Evolutionary conservation across 2,888 invertebrate species (phyloP).

Genomic region (Ectemnius cavifrons): DNA sequence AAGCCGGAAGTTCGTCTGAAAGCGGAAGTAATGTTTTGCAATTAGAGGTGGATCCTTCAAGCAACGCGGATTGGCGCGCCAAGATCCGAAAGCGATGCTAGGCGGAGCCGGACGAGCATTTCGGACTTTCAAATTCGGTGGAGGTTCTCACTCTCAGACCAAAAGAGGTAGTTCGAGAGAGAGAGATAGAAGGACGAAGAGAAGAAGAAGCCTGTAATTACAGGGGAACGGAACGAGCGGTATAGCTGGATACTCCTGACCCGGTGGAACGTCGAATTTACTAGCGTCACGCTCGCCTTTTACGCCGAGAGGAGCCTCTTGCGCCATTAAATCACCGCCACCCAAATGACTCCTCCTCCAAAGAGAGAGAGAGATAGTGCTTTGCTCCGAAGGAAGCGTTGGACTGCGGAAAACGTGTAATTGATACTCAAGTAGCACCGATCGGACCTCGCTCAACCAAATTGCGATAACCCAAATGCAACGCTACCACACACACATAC

Average conservation of each 20-base stretch:
- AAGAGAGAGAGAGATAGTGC: neutral
- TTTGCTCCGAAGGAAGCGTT: neutral
- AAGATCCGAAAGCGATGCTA: slow-evolving; percentile 5
- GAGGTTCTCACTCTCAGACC: slow-evolving; percentile 17
- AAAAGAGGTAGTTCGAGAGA: neutral
- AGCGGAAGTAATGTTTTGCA: slow-evolving; percentile 31
- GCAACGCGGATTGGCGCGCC: neutral
- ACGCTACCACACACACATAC: no score
- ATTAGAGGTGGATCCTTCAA: slow-evolving; percentile 11
- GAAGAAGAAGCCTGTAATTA: slow-evolving; percentile 32
- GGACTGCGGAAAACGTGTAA: neutral
- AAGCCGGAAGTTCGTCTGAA: neutral
- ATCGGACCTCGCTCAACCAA: neutral
- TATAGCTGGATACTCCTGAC: slow-evolving; percentile 8
- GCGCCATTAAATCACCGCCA: slow-evolving; percentile 7
- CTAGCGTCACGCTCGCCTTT: slow-evolving; percentile 4
- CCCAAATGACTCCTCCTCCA: neutral
- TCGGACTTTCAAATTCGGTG: slow-evolving; percentile 43
- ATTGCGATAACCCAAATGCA: neutral
- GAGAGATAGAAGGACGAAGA: neutral
- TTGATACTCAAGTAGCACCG: slow-evolving; percentile 1
- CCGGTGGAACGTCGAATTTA: slow-evolving; percentile 27
- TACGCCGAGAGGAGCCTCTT: slow-evolving; percentile 23
- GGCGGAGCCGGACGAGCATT: slow-evolving; percentile 10
- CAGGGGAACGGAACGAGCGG: slow-evolving; percentile 24